Evolutionary conservation across 2,113 vertebrate species (phyloP).

Genomic region (Daphoenositta chrysoptera): DNA sequence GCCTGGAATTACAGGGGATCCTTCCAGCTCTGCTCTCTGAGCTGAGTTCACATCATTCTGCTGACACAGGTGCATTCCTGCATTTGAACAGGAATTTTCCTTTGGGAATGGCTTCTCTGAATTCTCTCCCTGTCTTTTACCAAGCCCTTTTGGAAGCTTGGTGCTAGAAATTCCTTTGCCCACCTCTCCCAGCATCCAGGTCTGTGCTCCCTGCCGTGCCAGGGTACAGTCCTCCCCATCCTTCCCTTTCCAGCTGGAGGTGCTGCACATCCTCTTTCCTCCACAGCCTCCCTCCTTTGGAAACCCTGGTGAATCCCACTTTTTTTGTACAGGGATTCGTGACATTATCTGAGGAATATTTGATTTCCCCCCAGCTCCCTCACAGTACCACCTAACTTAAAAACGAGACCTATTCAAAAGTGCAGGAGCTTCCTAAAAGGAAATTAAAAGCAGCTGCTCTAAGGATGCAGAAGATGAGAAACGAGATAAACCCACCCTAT

Average conservation of each 20-base stretch:
- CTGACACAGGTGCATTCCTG: neutral
- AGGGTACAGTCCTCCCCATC: neutral
- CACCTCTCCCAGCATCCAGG: neutral
- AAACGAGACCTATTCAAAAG: conserved; percentile 17
- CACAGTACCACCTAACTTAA: neutral
- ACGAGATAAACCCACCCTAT: neutral
- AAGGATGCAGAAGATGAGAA: conserved; percentile 44
- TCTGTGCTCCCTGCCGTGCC: neutral
- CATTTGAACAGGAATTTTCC: neutral
- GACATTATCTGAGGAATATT: neutral
- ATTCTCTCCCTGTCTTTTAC: neutral
- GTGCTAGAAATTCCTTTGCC: neutral
- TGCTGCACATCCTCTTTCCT: neutral
- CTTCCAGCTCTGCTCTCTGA: neutral
- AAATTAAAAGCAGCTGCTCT: conserved; percentile 48
- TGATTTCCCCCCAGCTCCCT: neutral
- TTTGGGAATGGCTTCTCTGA: neutral
- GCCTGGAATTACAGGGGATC: neutral
- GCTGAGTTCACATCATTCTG: neutral
- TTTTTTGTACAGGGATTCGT: neutral
- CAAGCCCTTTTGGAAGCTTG: neutral
- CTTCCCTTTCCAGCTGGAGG: neutral
- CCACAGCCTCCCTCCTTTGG: neutral
- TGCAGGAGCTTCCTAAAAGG: conserved; percentile 8
- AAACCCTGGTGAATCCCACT: neutral